Conservation (phyloP, 2,888 invertebrate species). For the Andrena fulva region DNA sequence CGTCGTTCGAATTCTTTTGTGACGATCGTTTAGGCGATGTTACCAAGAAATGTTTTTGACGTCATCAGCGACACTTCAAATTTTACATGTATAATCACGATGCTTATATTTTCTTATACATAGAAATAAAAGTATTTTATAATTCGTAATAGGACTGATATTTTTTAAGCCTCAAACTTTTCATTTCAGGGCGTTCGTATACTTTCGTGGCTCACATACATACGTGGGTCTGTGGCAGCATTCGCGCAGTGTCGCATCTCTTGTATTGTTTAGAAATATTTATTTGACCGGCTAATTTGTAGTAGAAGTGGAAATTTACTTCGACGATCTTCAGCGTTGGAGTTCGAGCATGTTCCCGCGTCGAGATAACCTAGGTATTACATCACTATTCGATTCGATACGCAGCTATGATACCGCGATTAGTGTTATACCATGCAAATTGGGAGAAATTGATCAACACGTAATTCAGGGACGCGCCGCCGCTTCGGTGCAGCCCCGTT, state of each 20-base stretch:
- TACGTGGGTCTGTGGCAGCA: background rate
- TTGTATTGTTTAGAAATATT: slow-evolving; percentile 47
- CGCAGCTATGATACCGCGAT: background rate
- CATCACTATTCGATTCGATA: background rate
- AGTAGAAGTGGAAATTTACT: background rate
- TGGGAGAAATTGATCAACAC: background rate
- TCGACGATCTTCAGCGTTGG: background rate
- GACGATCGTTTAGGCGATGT: no score
- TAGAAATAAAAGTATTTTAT: no score
- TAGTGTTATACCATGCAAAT: background rate
- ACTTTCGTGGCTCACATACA: no score
- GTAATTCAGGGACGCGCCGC: background rate
- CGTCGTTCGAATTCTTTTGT: no score
- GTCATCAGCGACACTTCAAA: no score
- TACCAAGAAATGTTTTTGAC: no score
- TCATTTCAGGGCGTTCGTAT: no score
- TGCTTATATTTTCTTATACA: no score
- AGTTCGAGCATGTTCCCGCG: background rate
- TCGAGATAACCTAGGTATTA: no score
- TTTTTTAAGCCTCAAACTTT: no score
- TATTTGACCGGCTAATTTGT: background rate
- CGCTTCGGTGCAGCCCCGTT: background rate
- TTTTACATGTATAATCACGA: no score
- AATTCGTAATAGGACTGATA: no score
- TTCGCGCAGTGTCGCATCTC: slow-evolving; percentile 8